Conservation (phyloP, 2,797 vertebrate species). For the Babyrousa celebensis region DNA sequence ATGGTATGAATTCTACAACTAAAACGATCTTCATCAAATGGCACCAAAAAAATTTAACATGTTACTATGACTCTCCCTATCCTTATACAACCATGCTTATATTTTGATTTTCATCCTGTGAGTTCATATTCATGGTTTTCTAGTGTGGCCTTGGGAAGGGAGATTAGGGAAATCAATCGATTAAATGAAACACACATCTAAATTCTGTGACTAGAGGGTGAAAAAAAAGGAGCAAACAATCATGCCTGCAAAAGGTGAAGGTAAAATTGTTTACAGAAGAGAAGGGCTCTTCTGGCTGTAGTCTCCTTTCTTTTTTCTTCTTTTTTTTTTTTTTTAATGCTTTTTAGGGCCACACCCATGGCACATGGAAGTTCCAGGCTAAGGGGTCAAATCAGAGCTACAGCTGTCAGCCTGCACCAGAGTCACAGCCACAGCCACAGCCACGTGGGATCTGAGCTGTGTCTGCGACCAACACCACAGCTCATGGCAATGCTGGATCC, state of each 20-base stretch:
- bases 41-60: constrained; percentile 20
- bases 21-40: constrained; percentile 16
- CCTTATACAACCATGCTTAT: neutral
- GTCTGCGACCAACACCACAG: too few relatives aligned
- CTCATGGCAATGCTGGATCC: too few relatives aligned
- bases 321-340: too few relatives aligned
- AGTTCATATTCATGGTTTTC: constrained; percentile 25
- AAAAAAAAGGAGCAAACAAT: neutral
- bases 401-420: too few relatives aligned
- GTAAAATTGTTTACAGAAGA: neutral
- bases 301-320: too few relatives aligned
- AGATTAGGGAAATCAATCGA: constrained; percentile 56
- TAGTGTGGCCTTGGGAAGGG: neutral
- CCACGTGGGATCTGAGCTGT: too few relatives aligned
- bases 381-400: too few relatives aligned
- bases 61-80: neutral
- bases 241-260: neutral
- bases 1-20: constrained; percentile 29
- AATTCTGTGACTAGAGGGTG: constrained; percentile 10
- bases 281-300: too few relatives aligned
- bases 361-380: too few relatives aligned
- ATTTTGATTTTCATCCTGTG: constrained; percentile 25
- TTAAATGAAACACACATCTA: constrained; percentile 64
- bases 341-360: too few relatives aligned
- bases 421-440: too few relatives aligned